Conservation (phyloP, 2,797 vertebrate species). For the Sebastes cheni region DNA sequence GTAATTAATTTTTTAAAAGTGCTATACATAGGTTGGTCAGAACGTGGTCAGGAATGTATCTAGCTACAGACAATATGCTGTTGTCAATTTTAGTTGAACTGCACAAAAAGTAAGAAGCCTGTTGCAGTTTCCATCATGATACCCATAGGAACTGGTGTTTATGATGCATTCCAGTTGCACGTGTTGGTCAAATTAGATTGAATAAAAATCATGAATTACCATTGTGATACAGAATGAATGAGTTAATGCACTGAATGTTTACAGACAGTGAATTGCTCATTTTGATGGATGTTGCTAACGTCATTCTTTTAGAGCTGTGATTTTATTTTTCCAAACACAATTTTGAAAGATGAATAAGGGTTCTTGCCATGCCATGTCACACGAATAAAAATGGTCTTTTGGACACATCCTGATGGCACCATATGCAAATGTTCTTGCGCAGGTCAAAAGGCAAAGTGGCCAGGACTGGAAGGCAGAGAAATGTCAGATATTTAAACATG, state of each 20-base stretch:
- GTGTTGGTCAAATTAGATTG: not conserved
- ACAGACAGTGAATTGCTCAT: not conserved
- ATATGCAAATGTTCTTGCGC: slow-evolving; percentile 58
- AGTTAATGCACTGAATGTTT: not conserved
- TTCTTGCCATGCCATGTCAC: slow-evolving; percentile 1
- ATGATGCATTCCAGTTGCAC: not conserved
- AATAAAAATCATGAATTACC: not conserved
- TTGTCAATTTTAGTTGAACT: not conserved
- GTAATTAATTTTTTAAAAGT: not conserved
- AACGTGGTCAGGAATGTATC: not conserved
- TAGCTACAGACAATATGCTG: not conserved
- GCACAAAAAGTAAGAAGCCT: not conserved
- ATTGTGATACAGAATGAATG: not conserved
- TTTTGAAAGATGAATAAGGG: not conserved
- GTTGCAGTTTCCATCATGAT: not conserved
- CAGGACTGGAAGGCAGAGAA: slow-evolving; percentile 56
- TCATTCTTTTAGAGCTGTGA: not conserved
- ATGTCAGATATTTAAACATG: slow-evolving; percentile 69
- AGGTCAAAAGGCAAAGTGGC: slow-evolving; percentile 66
- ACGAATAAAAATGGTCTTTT: slow-evolving; percentile 31
- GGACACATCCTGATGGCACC: slow-evolving; percentile 51
- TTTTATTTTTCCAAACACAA: slow-evolving; percentile 29
- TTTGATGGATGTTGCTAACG: not conserved
- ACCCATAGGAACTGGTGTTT: not conserved
- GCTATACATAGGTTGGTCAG: not conserved